phyloP scores from a whole-genome alignment of 2,888 invertebrate genomes.

The Drosophila borealis region DNA sequence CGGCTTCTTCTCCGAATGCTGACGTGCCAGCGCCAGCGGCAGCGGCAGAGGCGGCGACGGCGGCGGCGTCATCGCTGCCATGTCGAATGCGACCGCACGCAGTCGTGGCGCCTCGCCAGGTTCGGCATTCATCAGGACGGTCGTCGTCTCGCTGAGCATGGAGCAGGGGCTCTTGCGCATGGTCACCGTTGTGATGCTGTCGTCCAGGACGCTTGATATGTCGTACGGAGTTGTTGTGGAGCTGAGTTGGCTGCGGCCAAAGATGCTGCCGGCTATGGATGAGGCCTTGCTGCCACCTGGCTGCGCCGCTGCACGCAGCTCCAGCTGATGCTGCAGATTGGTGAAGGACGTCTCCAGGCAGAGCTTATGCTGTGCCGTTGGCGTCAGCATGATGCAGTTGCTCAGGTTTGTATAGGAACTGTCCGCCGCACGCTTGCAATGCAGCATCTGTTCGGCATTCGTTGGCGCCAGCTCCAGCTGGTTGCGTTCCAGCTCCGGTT shows the following conservation, averaged over 20 bases:
- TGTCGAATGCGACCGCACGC: slow-evolving; percentile 84
- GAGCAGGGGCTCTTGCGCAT: slow-evolving; percentile 81
- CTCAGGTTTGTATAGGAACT: slow-evolving; percentile 86
- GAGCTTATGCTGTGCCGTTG: slow-evolving; percentile 86
- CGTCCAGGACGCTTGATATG: slow-evolving; percentile 84
- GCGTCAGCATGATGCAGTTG: slow-evolving; percentile 84
- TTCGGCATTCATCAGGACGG: slow-evolving; percentile 71
- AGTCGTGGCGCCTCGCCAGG: slow-evolving; percentile 46
- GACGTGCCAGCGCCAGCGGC: slow-evolving; percentile 64
- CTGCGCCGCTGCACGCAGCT: slow-evolving; percentile 22
- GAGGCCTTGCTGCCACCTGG: slow-evolving; percentile 81
- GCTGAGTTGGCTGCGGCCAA: slow-evolving; percentile 84
- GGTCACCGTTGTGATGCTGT: slow-evolving; percentile 78
- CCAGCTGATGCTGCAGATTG: slow-evolving; percentile 86
- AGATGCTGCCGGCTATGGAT: slow-evolving; percentile 83
- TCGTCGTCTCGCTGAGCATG: slow-evolving; percentile 82
- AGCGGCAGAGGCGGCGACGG: slow-evolving; percentile 35
- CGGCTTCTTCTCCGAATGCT: slow-evolving; percentile 81
- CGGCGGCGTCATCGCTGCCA: slow-evolving; percentile 48
- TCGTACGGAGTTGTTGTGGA: slow-evolving; percentile 84
- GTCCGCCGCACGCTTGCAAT: slow-evolving; percentile 82
- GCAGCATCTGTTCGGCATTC: slow-evolving; percentile 72
- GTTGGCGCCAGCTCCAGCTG: slow-evolving; percentile 47
- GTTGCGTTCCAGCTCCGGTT: slow-evolving; percentile 17
- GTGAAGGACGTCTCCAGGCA: slow-evolving; percentile 92